Evolutionary conservation across 2,888 invertebrate genomes (phyloP), one percentile per base, ranked within the genome.

Genomic region (Pilophorus perplexus): DNA sequence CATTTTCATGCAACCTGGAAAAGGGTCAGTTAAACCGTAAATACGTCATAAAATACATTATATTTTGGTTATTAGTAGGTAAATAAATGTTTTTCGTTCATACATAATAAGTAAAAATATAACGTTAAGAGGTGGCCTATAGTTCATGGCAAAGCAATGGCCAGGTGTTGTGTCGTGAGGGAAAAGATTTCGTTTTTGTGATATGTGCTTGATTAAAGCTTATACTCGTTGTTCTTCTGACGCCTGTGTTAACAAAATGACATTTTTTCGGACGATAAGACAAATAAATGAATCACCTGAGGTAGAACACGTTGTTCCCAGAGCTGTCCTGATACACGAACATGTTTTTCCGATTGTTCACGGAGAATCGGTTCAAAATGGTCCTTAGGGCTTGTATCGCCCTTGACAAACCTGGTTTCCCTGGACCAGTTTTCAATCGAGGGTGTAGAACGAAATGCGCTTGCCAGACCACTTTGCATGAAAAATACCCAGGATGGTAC

Each of bases 401-500:
- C 42, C 83, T 77, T 0, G 83, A 83, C n/a, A 83, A 76, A 0
- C 82, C 82, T 0, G 82, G 80, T 73, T 83, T 82, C 37, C 82
- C 83, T 37, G 82, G 81, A 0, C 84, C 83, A 0, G 82, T 83
- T 76, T 86, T 85, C 25, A 90, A 78, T 23, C 89, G 79, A 0
- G 87, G 87, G 77, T 89, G 89, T 4, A 89, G 76, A 59, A 79
- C 76, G 74, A 89, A 89, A 54, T 82, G 81, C 5, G 83, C 83
- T 74, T 85, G 82, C 86, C 87, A 89, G 1, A 88, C 85, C n/a
- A 85, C 81, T 3, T 83, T 83, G 75, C 90, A 90, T 42, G 85
- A 82, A 75, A 90, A 90, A 75, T 83, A 82, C 2, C 89, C 90
- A 0, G 86, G 81, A 78, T 79, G 72, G 48, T 60, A 69, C 42